These are phyloP conservation scores for Hippasteria phrygiana DNA, from an alignment of 53 echinoderm and acorn worm genomes.

Conservation along the genomic window DNA sequence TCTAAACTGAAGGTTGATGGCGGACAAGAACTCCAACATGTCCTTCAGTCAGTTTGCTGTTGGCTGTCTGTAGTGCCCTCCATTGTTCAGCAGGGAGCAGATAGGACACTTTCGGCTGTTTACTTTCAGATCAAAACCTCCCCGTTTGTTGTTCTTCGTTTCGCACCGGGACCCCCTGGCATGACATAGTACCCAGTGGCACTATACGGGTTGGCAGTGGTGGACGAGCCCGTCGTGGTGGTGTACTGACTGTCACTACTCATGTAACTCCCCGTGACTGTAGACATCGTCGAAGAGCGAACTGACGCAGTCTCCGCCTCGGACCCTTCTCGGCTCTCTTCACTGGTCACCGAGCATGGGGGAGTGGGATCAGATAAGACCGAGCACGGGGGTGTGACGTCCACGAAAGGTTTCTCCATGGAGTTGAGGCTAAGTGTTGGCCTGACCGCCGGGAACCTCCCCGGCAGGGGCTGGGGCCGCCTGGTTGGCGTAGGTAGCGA, in stretches of 20 bases:
- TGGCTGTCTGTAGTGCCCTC: background rate
- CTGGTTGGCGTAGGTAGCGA: background rate
- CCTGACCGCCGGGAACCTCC: background rate
- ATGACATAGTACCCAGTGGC: constrained; percentile 45
- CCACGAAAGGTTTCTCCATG: constrained; percentile 61
- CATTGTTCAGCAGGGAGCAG: background rate
- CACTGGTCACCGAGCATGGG: constrained; percentile 56
- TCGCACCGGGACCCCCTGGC: constrained; percentile 52
- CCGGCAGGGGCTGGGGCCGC: constrained; percentile 12
- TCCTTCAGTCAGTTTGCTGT: too few species aligned
- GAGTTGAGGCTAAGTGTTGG: constrained; percentile 42
- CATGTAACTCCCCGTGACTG: constrained; percentile 43
- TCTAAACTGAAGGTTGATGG: too few species aligned
- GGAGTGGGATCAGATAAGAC: constrained; percentile 58
- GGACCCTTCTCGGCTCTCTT: constrained; percentile 59
- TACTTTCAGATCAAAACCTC: constrained; percentile 40
- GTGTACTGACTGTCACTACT: constrained; percentile 40
- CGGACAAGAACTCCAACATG: too few species aligned
- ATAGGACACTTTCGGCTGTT: background rate
- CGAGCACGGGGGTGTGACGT: constrained; percentile 49
- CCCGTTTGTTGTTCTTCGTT: constrained; percentile 46
- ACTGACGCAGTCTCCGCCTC: constrained; percentile 56
- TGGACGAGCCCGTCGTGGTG: constrained; percentile 13
- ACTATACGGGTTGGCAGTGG: constrained; percentile 31
- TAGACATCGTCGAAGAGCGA: constrained; percentile 48